phyloP scores from a whole-genome alignment of 2,797 vertebrate genomes.

The Lepidocolaptes lacrymiger region DNA sequence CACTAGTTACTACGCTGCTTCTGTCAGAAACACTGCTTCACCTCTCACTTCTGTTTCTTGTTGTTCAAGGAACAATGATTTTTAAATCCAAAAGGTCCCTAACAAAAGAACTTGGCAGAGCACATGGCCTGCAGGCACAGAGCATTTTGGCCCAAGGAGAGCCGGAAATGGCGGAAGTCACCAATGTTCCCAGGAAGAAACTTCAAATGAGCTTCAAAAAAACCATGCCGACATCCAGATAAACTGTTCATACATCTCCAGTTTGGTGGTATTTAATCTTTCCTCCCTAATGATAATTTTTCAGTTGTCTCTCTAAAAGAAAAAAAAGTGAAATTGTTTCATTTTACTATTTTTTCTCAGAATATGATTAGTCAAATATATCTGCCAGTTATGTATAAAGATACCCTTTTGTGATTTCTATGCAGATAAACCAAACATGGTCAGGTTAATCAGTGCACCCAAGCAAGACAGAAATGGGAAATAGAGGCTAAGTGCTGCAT shows the following conservation, averaged over 20 bases:
- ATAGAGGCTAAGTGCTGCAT: fast-evolving
- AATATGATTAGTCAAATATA: not conserved
- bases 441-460: not conserved
- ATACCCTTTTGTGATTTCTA: not conserved
- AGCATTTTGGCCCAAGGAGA: not conserved
- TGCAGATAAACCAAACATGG: not conserved
- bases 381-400: not conserved
- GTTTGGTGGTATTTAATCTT: not conserved
- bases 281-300: not conserved
- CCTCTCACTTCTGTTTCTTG: not conserved
- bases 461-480: not conserved
- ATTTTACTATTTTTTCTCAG: not conserved
- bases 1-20: fast-evolving
- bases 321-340: not conserved
- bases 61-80: not conserved
- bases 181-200: not conserved
- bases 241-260: not conserved
- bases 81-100: not conserved
- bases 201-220: not conserved
- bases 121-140: not conserved
- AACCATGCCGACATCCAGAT: not conserved
- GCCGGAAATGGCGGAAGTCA: not conserved
- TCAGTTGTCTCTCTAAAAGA: not conserved
- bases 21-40: not conserved
- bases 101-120: not conserved